Conservation (phyloP, 2,797 vertebrate species). For the Rhynchotus rufescens region DNA sequence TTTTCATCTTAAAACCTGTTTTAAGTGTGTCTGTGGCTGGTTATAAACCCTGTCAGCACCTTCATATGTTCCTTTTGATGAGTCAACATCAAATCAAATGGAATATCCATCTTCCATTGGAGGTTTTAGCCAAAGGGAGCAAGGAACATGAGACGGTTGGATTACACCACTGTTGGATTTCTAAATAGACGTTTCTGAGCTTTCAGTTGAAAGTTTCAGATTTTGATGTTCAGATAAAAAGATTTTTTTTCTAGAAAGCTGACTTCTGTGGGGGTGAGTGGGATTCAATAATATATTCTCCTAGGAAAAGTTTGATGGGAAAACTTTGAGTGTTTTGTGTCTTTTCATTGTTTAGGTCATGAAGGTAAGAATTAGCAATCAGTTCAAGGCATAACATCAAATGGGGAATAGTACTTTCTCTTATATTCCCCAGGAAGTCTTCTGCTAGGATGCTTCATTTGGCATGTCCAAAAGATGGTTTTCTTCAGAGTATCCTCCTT, state of each 20-base stretch:
- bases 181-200: background rate
- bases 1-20: background rate
- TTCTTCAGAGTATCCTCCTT: background rate
- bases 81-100: no score
- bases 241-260: background rate
- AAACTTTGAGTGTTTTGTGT: background rate
- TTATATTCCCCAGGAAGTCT: background rate
- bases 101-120: background rate
- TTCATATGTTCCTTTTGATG: slow-evolving; percentile 1
- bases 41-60: background rate
- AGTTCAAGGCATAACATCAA: background rate
- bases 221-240: slow-evolving; percentile 3
- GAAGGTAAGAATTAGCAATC: background rate
- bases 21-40: background rate
- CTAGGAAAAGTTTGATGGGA: background rate
- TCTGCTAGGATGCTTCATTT: background rate
- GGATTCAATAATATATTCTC: background rate
- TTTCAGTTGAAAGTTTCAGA: slow-evolving; percentile 1
- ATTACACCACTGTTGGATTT: background rate
- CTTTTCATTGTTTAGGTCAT: background rate
- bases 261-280: background rate
- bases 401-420: background rate
- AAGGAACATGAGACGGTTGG: background rate
- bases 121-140: slow-evolving; percentile 1
- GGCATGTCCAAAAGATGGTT: background rate